Base-by-base conservation (phyloP, 30 jellyfish, hydroid and myxozoan species). In the Catostylus mosaicus region DNA sequence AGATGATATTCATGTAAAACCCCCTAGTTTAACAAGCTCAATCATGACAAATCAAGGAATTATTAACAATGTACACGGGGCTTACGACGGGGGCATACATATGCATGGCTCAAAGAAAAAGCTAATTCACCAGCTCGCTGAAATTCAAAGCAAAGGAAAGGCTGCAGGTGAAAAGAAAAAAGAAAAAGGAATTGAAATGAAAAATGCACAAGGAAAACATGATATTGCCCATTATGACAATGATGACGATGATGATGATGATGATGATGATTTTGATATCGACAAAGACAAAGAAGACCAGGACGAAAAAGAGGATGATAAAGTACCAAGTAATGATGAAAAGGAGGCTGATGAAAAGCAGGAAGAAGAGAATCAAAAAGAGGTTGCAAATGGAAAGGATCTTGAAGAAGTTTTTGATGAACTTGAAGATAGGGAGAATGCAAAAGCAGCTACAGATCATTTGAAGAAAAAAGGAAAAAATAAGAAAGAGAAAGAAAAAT, bases 211-310 rank as follows among this genome's bases (percentile, higher is more conserved):
- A 14, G 65, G 80, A 23, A 27, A 32, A 52, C 26, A 52, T 14
- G 29, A 11, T 22, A n/a, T 52, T 52, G 30, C 26, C 30, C 67
- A 22, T 22, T 22, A 60, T n/a, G 88, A 84, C 37, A 60, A 48
- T 64, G 83, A 67, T 48, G 88, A 40, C n/a, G 84, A 73, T 38
- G 95, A 61, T 1, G 84, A 60, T 75, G 95, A 85, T 32, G 89
- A 85, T 52, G 95, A 76, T 73, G 95, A 85, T 34, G 94, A 84
- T 2, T 85, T 85, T 38, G 89, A 76, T 30, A 85, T 66, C 32
- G 88, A 74, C 76, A 70, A 75, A 67, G 88, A 85, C 56, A 69
- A 75, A 29, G 80, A 66, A 35, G 89, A 67, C 67, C 48, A 75
- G 40, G 84, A 85, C 18, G 85, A 76, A 67, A 35, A 35, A 16